Percentiles rank a stretch among this genome's conserved stretches.
Conservation (phyloP, 2,113 vertebrate genomes). For the Galeopterus variegatus region DNA sequence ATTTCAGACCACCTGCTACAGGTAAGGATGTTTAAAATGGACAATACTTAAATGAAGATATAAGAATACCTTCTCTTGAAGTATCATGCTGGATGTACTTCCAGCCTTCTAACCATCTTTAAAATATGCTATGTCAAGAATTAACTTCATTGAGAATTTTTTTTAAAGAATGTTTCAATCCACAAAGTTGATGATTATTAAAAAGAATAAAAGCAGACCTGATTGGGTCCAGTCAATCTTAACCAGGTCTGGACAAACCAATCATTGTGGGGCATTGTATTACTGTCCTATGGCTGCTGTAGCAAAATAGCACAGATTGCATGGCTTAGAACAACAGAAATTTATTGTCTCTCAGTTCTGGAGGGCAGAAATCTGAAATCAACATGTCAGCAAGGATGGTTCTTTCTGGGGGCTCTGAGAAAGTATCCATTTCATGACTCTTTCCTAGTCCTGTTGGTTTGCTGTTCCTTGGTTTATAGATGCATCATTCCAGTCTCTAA, state of each 20-base stretch:
- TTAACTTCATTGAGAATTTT: background rate
- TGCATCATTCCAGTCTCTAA: background rate
- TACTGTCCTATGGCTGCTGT: background rate
- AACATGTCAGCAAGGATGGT: background rate
- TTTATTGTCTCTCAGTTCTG: too few species aligned
- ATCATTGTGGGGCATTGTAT: fast-evolving
- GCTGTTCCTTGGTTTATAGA: background rate
- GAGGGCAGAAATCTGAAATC: background rate
- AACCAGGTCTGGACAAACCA: background rate
- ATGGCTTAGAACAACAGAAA: background rate
- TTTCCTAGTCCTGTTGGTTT: background rate
- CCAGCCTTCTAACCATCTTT: background rate
- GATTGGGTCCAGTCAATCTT: background rate
- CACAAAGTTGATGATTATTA: background rate
- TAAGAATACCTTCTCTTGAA: background rate
- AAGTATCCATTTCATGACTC: too few species aligned
- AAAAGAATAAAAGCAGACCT: background rate
- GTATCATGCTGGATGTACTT: background rate
- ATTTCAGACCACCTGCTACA: background rate
- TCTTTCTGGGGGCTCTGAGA: background rate
- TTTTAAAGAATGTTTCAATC: background rate
- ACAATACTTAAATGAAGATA: background rate
- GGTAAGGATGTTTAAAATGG: background rate
- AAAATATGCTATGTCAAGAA: background rate
- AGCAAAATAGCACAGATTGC: background rate